phyloP scores from a whole-genome alignment of 2,113 vertebrate species.

The Ciconia boyciana region DNA sequence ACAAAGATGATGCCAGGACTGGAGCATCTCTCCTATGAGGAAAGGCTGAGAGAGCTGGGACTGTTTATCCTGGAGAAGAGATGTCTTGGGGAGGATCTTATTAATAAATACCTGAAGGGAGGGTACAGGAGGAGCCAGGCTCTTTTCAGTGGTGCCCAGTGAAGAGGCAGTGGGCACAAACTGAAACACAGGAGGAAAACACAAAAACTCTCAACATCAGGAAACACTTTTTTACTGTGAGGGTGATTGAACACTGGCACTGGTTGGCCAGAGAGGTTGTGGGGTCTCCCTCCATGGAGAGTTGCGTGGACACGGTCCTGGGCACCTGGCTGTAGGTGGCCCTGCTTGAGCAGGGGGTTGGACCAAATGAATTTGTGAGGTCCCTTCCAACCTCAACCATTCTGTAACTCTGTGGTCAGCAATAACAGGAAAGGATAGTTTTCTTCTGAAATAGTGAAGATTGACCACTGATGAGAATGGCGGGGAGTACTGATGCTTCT shows the following conservation, averaged over 20 bases:
- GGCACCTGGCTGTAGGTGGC: neutral
- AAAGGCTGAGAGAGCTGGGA: neutral
- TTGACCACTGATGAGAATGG: neutral
- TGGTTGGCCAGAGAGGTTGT: neutral
- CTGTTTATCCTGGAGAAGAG: neutral
- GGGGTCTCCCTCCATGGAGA: neutral
- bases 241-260: neutral
- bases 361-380: neutral
- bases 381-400: neutral
- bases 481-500: neutral
- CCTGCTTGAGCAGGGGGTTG: neutral
- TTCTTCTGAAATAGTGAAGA: neutral
- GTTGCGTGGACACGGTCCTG: neutral
- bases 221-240: neutral
- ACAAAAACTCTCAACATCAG: neutral
- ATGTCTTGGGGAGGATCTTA: neutral
- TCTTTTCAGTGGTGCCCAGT: neutral
- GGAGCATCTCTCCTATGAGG: neutral
- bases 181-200: neutral
- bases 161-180: neutral
- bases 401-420: neutral
- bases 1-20: neutral
- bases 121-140: neutral
- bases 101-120: neutral
- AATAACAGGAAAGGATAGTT: neutral